Evolutionary conservation across 2,888 invertebrate species (phyloP), one percentile per base, ranked within the genome.

Genomic region (Anoncus sp.): DNA sequence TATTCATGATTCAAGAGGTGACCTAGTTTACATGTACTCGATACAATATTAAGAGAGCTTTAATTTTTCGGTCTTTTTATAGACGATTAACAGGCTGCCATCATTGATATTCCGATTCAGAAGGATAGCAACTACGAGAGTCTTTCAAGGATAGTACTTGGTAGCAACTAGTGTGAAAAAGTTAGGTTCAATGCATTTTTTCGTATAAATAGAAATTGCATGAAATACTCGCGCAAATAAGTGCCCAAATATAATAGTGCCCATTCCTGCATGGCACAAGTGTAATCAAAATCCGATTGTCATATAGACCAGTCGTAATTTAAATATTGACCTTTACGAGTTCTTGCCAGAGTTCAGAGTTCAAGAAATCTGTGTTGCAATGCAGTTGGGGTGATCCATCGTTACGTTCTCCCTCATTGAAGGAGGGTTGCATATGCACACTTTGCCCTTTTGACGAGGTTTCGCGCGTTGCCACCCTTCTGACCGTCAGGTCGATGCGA

Each of bases 401-500:
- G 35, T 35, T 62, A 45, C 57, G 6, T 16, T 43, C 38, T 3
- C 49, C 60, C 47, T 59, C 53, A 38, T 38, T 38, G 14, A 53
- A 47, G 53, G 59, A 51, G 55, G n/a, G n/a, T n/a, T n/a, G n/a
- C n/a, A n/a, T 55, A 38, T 10, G 40, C 59, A 40, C 22, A 47
- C 12, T 55, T 63, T 43, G 57, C 31, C 65, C 31, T 55, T 63
- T 70, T 62, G 43, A 18, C 70, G 78, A 60, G 47, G 66, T 53
- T 67, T 65, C 71, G 60, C 62, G 47, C 57, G 40, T 69, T 59
- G 43, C 10, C 59, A 71, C 60, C 78, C 71, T 70, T 27, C n/a
- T 18, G 59, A 77, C 72, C 71, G 76, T 77, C 55, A 76, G 65
- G 53, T 60, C 53, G 77, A 71, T 71, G n/a, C n/a, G 62, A 60